Base-by-base conservation (phyloP, 2,888 invertebrate genomes). In the Cyaniris semiargus region DNA sequence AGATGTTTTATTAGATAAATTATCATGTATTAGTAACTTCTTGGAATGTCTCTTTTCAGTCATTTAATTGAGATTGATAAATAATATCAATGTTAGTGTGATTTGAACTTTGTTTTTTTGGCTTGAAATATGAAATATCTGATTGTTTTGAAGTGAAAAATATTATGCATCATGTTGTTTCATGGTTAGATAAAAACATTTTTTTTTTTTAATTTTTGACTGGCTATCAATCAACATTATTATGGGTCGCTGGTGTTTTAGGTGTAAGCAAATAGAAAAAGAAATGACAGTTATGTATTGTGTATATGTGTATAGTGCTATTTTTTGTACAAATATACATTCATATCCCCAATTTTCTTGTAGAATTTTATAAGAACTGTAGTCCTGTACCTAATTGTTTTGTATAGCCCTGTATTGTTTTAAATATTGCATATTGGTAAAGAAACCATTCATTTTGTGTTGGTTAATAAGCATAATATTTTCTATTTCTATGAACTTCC, bases 1-100 rank as follows among this genome's bases (percentile, higher is more conserved):
- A 66, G 27, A 27, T 1, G 66, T 66, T 66, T 60, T 66, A 60
- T 60, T 60, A 60, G 60, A 23, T 60, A 60, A 31, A 66, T 27
- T 66, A 18, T 66, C 27, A 66, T 15, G 27, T 66, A 66, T 66
- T 66, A 23, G 60, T 60, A 53, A 18, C 53, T 53, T 53, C 23
- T 60, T 60, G 4, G 27, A 27, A 66, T 31, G 13, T 66, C 6
- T 66, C 27, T 66, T 66, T 66, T 15, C 13, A 60, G 66, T 66
- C 13, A 60, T 3, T 60, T 3, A 21, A 10, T 23, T 60, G 13
- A 23, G 10, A 23, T 60, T 60, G 60, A 23, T 60, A 23, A 60
- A 60, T 21, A 23, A 23, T 13, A 60, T 60, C 13, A 23, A 60
- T 58, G 7, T 21, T 21, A 58, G 21, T 60, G 21, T 23, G 21